Evolutionary conservation across 2,888 invertebrate genomes (phyloP).

Genomic region (Abscondita cerata): DNA sequence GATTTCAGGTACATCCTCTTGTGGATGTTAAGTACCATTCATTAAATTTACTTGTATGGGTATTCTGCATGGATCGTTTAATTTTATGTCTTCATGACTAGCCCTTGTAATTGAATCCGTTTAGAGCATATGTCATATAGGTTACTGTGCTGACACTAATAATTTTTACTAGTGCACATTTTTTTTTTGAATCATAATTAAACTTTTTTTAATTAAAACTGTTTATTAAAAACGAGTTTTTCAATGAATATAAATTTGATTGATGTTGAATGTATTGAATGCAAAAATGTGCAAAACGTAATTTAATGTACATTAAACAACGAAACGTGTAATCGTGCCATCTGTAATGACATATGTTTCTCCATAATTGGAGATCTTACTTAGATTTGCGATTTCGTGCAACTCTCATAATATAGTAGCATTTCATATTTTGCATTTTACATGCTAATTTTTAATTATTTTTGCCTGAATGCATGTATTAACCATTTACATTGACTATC

Average conservation of each 20-base stretch:
- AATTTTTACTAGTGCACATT: neutral
- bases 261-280: slow-evolving; percentile 15
- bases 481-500: slow-evolving; percentile 14
- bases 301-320: slow-evolving; percentile 21
- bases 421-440: slow-evolving; percentile 17
- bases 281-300: slow-evolving; percentile 13
- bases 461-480: slow-evolving; percentile 17
- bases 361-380: slow-evolving; percentile 25
- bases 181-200: too few species aligned
- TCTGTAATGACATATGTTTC: slow-evolving; percentile 29
- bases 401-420: slow-evolving; percentile 21
- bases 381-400: slow-evolving; percentile 27
- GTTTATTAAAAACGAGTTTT: too few species aligned
- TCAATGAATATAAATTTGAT: neutral
- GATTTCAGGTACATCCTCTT: slow-evolving; percentile 33
- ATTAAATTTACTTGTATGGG: slow-evolving; percentile 41
- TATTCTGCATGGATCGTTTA: slow-evolving; percentile 38
- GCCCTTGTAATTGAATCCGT: slow-evolving; percentile 29
- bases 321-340: slow-evolving; percentile 24
- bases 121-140: slow-evolving; percentile 23
- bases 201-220: too few species aligned
- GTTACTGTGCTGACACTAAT: slow-evolving; percentile 12
- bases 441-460: slow-evolving; percentile 27
- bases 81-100: slow-evolving; percentile 43
- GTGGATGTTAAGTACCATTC: slow-evolving; percentile 36